Evolutionary conservation across 2,888 invertebrate genomes (phyloP).

Genomic region (Agonopterix subpropinquella): DNA sequence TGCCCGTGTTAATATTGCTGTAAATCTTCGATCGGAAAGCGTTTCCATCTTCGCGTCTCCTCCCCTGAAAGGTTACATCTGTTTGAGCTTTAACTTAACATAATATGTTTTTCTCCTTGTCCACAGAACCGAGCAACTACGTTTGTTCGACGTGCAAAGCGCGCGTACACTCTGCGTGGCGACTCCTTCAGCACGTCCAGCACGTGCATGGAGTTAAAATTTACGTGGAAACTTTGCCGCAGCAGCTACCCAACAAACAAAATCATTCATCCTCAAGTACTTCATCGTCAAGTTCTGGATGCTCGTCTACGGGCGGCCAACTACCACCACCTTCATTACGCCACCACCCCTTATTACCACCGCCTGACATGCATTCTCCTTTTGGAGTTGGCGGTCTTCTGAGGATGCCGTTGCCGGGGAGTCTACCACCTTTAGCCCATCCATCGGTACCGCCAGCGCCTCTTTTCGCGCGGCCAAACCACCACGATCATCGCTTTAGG

Average conservation of each 20-base stretch:
- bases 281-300: constrained; percentile 74
- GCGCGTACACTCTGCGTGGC: constrained; percentile 95
- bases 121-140: constrained; percentile 94
- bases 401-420: constrained; percentile 83
- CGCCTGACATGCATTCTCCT: constrained; percentile 84
- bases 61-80: constrained; percentile 16
- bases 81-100: constrained; percentile 21
- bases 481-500: constrained; percentile 86
- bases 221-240: constrained; percentile 82
- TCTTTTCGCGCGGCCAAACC: constrained; percentile 84
- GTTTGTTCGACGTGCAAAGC: constrained; percentile 96
- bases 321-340: constrained; percentile 78
- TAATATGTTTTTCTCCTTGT: constrained; percentile 42
- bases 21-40: constrained; percentile 61
- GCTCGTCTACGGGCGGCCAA: constrained; percentile 69
- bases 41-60: constrained; percentile 31
- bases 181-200: constrained; percentile 95
- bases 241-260: constrained; percentile 61
- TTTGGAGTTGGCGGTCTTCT: constrained; percentile 84
- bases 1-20: constrained; percentile 72
- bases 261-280: constrained; percentile 76
- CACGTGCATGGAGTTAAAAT: constrained; percentile 95
- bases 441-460: constrained; percentile 83
- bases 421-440: constrained; percentile 78
- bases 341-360: constrained; percentile 81